Conservation (phyloP, 2,113 vertebrate species). For the Centropristis striata region DNA sequence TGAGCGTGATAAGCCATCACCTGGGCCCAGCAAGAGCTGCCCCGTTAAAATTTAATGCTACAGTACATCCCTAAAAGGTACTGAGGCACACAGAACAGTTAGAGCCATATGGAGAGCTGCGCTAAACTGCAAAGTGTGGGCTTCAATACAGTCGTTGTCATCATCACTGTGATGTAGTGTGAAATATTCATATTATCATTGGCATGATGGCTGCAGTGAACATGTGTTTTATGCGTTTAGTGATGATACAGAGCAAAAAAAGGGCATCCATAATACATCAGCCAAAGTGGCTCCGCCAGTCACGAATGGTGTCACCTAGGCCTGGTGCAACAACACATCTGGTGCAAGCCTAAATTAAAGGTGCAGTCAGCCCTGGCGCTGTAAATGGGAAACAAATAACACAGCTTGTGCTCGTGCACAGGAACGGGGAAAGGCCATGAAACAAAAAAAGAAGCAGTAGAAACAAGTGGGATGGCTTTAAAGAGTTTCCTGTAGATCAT, state of each 20-base stretch:
- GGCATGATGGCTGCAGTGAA: slow-evolving; percentile 16
- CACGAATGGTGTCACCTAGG: neutral
- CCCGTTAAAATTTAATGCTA: slow-evolving; percentile 69
- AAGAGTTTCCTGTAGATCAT: too few species aligned
- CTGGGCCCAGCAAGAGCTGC: slow-evolving; percentile 55
- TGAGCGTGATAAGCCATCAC: slow-evolving; percentile 76
- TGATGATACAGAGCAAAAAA: slow-evolving; percentile 22
- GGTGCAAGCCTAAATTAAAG: neutral
- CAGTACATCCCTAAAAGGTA: slow-evolving; percentile 59
- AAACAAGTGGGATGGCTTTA: too few species aligned
- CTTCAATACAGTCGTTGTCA: slow-evolving; percentile 23
- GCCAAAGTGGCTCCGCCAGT: neutral
- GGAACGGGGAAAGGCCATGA: too few species aligned
- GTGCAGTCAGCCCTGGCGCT: too few species aligned
- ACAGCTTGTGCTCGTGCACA: too few species aligned
- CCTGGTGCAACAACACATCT: neutral
- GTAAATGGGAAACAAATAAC: too few species aligned
- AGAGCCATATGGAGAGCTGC: slow-evolving; percentile 43
- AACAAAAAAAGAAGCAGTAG: too few species aligned
- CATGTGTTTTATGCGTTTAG: slow-evolving; percentile 45
- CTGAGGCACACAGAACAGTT: slow-evolving; percentile 36
- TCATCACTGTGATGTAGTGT: slow-evolving; percentile 23
- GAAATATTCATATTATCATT: slow-evolving; percentile 66
- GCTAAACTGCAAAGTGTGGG: slow-evolving; percentile 39
- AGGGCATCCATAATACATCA: slow-evolving; percentile 42